These are phyloP conservation scores for Ancistrus triradiatus DNA, from an alignment of 2,113 vertebrate genomes.

Conservation along the genomic window DNA sequence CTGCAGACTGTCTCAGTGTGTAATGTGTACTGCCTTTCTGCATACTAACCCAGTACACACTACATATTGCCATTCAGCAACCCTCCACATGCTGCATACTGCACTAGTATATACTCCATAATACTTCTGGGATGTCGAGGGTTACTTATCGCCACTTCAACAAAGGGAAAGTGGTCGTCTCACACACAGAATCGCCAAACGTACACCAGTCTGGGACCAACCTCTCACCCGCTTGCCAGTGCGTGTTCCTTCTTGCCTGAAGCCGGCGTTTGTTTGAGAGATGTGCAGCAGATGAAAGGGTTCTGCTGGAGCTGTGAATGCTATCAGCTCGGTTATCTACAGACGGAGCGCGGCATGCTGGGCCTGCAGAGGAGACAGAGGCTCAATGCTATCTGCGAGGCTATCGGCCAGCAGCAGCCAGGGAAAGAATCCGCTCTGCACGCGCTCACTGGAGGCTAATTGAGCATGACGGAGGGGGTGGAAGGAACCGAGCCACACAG, in stretches of 20 bases:
- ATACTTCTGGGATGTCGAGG: no score
- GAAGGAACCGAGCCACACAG: constrained; percentile 62
- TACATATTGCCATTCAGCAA: no score
- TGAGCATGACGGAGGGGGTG: constrained; percentile 59
- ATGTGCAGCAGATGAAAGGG: constrained; percentile 51
- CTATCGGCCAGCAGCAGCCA: constrained; percentile 63
- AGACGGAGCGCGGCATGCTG: constrained; percentile 59
- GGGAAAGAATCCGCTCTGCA: constrained; percentile 41
- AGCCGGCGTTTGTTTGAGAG: constrained; percentile 26
- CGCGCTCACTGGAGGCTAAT: constrained; percentile 59
- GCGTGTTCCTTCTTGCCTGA: constrained; percentile 36
- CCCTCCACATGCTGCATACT: no score
- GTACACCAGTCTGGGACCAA: neutral
- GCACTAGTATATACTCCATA: no score
- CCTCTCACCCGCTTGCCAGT: neutral
- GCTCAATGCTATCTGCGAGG: constrained; percentile 57
- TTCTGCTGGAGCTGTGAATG: constrained; percentile 59
- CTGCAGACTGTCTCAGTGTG: no score
- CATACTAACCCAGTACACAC: no score
- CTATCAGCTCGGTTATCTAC: constrained; percentile 68
- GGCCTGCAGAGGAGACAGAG: constrained; percentile 55
- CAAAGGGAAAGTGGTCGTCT: no score
- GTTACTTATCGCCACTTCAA: no score
- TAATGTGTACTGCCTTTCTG: no score
- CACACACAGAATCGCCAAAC: neutral